Evolutionary conservation across 2,888 invertebrate genomes (phyloP).

Genomic region (Trachelus tabidus): DNA sequence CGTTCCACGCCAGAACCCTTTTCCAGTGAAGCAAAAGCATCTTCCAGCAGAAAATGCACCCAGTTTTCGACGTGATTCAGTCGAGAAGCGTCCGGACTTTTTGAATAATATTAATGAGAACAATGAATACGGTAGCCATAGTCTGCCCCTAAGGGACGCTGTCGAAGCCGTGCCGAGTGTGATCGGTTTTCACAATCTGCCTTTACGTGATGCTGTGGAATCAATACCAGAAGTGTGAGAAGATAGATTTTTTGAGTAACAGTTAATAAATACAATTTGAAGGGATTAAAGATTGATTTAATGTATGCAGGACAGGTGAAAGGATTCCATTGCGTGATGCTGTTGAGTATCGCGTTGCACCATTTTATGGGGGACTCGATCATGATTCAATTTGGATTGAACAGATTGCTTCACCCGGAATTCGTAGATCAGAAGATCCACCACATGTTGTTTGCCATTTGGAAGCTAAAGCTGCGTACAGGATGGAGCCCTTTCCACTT

Average conservation of each 20-base stretch:
- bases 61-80: constrained; percentile 65
- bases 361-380: constrained; percentile 49
- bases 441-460: constrained; percentile 75
- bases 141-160: constrained; percentile 78
- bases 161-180: constrained; percentile 71
- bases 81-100: constrained; percentile 63
- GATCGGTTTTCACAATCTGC: constrained; percentile 22
- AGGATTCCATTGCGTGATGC: constrained; percentile 77
- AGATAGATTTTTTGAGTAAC: not conserved
- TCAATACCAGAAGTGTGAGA: constrained; percentile 26
- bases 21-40: constrained; percentile 36
- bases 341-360: constrained; percentile 70
- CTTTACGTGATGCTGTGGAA: constrained; percentile 30
- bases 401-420: constrained; percentile 52
- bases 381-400: constrained; percentile 62
- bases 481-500: constrained; percentile 76
- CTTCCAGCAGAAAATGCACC: constrained; percentile 51
- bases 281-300: not conserved
- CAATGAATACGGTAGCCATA: constrained; percentile 62
- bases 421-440: constrained; percentile 44
- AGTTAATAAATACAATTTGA: not conserved
- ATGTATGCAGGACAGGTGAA: constrained; percentile 21
- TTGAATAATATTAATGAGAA: constrained; percentile 15
- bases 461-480: constrained; percentile 75
- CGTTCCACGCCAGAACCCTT: constrained; percentile 40